These are phyloP conservation scores for Bubalus kerabau DNA, from an alignment of 2,113 vertebrate species.

Conservation along the genomic window DNA sequence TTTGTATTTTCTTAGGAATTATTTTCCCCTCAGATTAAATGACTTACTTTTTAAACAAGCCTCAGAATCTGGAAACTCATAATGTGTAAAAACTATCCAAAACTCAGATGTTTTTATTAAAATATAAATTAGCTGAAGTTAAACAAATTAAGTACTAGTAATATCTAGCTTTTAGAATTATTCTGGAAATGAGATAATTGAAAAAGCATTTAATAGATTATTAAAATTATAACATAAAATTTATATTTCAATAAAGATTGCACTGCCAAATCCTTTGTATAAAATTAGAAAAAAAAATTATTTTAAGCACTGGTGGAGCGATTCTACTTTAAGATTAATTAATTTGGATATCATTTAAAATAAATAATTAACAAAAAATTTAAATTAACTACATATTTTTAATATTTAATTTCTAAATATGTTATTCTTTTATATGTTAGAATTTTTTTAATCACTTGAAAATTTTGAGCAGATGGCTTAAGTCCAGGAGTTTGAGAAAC, in stretches of 20 bases:
- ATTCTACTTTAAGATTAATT: background rate
- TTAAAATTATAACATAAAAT: background rate
- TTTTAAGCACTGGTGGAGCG: background rate
- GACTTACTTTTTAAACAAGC: background rate
- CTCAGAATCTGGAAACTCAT: background rate
- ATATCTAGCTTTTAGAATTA: background rate
- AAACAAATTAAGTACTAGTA: background rate
- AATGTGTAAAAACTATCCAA: background rate
- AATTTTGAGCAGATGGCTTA: background rate
- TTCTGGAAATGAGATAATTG: background rate
- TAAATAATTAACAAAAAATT: background rate
- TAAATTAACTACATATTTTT: background rate
- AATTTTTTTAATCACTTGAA: background rate
- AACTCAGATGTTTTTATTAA: background rate
- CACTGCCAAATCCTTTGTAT: background rate
- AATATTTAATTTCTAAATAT: background rate
- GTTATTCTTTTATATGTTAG: background rate
- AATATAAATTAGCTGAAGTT: background rate
- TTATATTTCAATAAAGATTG: background rate
- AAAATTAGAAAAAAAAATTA: background rate
- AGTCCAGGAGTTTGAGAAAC: background rate
- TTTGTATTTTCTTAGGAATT: background rate
- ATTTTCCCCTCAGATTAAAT: background rate
- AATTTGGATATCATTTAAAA: background rate
- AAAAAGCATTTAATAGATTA: background rate